Evolutionary conservation across 1,140 invertebrate species (phyloP), one percentile per base, ranked within the genome.

Genomic region (Liolophura sinensis): DNA sequence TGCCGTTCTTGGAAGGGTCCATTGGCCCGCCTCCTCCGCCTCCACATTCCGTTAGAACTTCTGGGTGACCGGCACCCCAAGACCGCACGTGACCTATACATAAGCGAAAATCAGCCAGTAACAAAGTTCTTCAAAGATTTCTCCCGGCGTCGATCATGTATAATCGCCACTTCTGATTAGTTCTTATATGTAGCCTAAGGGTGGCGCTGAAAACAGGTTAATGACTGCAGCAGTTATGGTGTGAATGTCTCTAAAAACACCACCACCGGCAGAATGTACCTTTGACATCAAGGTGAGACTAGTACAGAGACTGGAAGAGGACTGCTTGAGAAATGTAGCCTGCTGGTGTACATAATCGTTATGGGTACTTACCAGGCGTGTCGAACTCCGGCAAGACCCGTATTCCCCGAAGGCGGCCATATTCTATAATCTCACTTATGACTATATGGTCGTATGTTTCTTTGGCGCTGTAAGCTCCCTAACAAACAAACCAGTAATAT

Each of bases 351-450:
- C n/a, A n/a, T 40, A 40, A 9, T 9, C 31, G 3, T 40, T 40
- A 40, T 40, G 31, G 31, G 9, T 40, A 27, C 55, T 56, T 81
- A 91, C 92, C 94, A 70, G 95, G 95, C 15, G 93, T 92, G 83
- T 97, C 95, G 82, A 97, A 96, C 86, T 98, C 96, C 0, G 92
- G 88, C 63, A 97, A 85, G 0, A 97, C 92, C 27, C 95, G 85
- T 62, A 98, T 95, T 7, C 95, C 95, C 40, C 94, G 86, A 16
- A 90, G 71, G 74, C 91, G 85, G 1, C 93, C 95, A 79, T 92
- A 93, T 69, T 93, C 87, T 54, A 95, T 90, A 14, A 96, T 84
- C 40, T 88, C 85, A 54, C 85, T 79, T 1, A 95, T 85, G 76
- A 93, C 89, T n/a, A 87, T 81, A 52, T 82, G 85, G 0, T 88